A percentile compares a stretch with the other conserved stretches of the same genome.
Evolutionary conservation across 1,140 invertebrate species (phyloP).

Genomic region (Achatina immaculata): DNA sequence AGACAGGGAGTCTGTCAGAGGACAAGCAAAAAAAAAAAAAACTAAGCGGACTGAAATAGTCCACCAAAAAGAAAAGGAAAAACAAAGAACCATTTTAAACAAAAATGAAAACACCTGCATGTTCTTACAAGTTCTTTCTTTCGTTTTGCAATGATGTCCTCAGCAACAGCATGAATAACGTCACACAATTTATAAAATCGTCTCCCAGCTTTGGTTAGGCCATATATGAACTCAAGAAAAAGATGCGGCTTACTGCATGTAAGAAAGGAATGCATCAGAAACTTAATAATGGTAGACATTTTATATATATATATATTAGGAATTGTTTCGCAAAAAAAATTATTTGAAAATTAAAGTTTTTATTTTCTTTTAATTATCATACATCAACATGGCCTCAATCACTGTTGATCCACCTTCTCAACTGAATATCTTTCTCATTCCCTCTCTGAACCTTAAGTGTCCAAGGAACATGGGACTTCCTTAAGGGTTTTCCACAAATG

Average conservation of each 20-base stretch:
- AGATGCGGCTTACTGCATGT: slow-evolving; percentile 34
- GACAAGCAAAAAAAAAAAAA: too few relatives aligned
- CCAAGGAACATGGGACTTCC: too few relatives aligned
- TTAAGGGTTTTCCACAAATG: too few relatives aligned
- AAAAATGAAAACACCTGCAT: neutral
- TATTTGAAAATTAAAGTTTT: too few relatives aligned
- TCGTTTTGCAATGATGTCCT: slow-evolving; percentile 40
- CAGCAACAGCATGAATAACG: slow-evolving; percentile 35
- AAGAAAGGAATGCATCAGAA: neutral
- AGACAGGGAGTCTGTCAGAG: too few relatives aligned
- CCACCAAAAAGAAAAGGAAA: neutral
- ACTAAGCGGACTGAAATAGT: neutral
- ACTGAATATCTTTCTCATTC: too few relatives aligned
- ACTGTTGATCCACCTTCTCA: too few relatives aligned
- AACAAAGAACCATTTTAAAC: neutral
- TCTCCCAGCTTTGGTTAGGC: slow-evolving; percentile 26
- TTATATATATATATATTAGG: neutral
- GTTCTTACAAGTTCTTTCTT: slow-evolving; percentile 28
- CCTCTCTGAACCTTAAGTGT: too few relatives aligned
- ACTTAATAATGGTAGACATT: neutral
- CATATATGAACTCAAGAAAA: slow-evolving; percentile 35
- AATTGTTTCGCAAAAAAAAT: too few relatives aligned
- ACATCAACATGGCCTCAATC: too few relatives aligned
- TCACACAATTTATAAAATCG: slow-evolving; percentile 40
- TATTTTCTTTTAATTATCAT: too few relatives aligned